Evolutionary conservation across 2,113 vertebrate genomes (phyloP).

Genomic region (Trichechus manatus): DNA sequence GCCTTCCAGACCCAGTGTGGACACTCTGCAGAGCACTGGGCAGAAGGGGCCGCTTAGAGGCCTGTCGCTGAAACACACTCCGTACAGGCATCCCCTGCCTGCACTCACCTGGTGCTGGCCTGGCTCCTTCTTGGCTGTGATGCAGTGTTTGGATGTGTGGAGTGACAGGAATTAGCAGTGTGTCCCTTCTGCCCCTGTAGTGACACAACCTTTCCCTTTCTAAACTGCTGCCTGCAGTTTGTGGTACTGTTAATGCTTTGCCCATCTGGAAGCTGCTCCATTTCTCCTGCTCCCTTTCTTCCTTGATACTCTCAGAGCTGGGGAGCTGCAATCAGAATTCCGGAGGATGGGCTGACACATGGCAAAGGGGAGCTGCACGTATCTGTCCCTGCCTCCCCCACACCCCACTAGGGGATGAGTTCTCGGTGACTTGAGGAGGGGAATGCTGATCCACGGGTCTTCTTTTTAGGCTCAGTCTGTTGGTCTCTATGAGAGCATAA

Average conservation of each 20-base stretch:
- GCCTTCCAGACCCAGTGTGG: fast-evolving
- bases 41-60: background rate
- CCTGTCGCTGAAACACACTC: background rate
- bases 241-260: background rate
- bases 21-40: background rate
- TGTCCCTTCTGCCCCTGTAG: background rate
- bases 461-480: background rate
- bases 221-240: background rate
- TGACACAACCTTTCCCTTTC: background rate
- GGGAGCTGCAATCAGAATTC: conserved; percentile 32
- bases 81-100: fast-evolving
- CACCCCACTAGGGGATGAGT: conserved; percentile 23
- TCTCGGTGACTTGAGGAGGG: background rate
- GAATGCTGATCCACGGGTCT: background rate
- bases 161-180: background rate
- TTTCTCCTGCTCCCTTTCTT: background rate
- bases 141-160: background rate
- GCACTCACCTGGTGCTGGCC: fast-evolving
- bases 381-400: background rate
- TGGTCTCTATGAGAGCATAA: conserved; percentile 62
- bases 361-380: background rate
- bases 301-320: background rate
- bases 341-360: background rate
- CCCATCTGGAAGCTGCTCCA: background rate
- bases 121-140: fast-evolving